These are phyloP conservation scores for Xyrauchen texanus DNA, from an alignment of 2,113 vertebrate species.

Conservation along the genomic window DNA sequence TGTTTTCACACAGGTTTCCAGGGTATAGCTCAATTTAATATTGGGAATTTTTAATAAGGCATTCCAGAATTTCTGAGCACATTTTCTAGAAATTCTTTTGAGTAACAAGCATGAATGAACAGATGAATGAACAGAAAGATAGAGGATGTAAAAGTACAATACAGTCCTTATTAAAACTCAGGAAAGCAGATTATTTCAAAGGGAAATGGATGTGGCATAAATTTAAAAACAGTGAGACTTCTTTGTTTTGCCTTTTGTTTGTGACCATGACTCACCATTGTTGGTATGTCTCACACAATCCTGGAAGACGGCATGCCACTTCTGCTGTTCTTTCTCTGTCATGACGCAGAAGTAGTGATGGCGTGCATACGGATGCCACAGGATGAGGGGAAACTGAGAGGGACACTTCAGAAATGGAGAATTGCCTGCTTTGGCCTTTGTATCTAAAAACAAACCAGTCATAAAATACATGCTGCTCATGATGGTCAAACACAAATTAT, in stretches of 20 bases:
- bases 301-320: conserved; percentile 91
- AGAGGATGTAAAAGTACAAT: no score
- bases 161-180: no score
- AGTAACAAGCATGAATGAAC: no score
- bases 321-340: conserved; percentile 90
- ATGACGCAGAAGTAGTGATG: conserved; percentile 92
- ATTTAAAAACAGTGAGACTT: neutral
- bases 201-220: no score
- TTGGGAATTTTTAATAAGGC: no score
- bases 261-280: conserved; percentile 77
- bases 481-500: neutral
- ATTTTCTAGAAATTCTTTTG: no score
- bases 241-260: neutral
- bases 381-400: conserved; percentile 84
- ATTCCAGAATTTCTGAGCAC: no score
- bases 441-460: conserved; percentile 62
- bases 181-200: no score
- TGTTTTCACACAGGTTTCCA: conserved; percentile 9
- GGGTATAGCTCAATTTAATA: neutral
- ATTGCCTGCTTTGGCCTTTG: conserved; percentile 75
- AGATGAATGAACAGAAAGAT: no score
- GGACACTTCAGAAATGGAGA: conserved; percentile 83
- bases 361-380: conserved; percentile 89
- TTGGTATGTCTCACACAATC: conserved; percentile 90
- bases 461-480: neutral